Evolutionary conservation across 1,140 invertebrate genomes (phyloP), one percentile per base, ranked within the genome.

Genomic region (Hylaeus anthracinus): DNA sequence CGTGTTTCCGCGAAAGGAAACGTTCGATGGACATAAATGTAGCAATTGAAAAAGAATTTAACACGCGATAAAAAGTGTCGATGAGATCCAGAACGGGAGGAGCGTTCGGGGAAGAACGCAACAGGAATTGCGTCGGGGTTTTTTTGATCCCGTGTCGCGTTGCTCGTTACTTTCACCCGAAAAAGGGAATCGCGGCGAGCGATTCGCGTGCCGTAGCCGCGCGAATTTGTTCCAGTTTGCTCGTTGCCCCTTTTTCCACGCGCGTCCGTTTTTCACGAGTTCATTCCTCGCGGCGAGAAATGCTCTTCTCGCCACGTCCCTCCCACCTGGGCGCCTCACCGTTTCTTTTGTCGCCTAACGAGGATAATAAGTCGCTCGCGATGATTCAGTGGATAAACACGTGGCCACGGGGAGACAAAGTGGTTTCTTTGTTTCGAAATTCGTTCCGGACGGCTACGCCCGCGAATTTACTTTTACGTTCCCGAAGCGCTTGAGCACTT

Each of bases 371-470:
- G 63, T 6, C 51, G 41, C 39, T 58, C 15, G 9, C 64, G 63
- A 53, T 67, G 73, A 76, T 48, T 76, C 73, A 51, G 43, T 48
- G n/a, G 15, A 48, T 26, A 74, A 74, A 74, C 26, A 65, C 72
- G 72, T 61, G 73, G 63, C 26, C 45, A 15, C 65, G 45, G 37
- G 26, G 26, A 26, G n/a, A 58, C 73, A 70, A 70, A 61, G 65
- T 41, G 65, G 37, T 70, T 77, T 39, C 56, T 77, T 61, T 41
- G 75, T 41, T 67, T n/a, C 72, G 45, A n/a, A 26, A 61, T 72
- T 72, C 39, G 60, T 61, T 61, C 26, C 43, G 37, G 10, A n/a
- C 45, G 45, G 5, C 45, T 48, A 26, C 26, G 26, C 26, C 26
- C 26, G 26, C 26, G 26, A 26, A 26, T 26, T 26, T 26, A 26